Evolutionary conservation across 2,113 vertebrate genomes (phyloP).

Genomic region (Eulacestoma nigropectus): DNA sequence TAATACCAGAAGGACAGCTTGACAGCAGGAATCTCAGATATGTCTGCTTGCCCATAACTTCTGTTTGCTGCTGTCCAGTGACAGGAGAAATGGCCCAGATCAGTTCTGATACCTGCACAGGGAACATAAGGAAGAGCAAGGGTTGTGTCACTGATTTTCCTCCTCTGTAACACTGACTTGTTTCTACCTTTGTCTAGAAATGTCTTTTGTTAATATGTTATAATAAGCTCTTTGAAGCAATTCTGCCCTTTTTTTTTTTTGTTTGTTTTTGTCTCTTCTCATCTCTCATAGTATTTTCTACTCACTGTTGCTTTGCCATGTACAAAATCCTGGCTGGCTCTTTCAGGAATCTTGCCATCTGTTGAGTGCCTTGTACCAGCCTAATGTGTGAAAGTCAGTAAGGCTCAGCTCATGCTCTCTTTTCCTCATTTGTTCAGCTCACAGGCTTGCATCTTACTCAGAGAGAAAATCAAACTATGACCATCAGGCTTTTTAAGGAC

Average conservation of each 20-base stretch:
- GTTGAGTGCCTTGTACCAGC: not conserved
- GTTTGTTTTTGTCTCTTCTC: not conserved
- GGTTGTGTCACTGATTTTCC: not conserved
- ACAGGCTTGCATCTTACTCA: not conserved
- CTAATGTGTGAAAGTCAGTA: not conserved
- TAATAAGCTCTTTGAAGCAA: not conserved
- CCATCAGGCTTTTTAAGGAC: not conserved
- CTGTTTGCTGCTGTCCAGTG: not conserved
- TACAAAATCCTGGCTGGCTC: not conserved
- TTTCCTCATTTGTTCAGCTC: not conserved
- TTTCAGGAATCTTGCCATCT: constrained; percentile 42
- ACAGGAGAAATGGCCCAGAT: not conserved
- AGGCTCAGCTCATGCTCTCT: not conserved
- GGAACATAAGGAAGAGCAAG: not conserved
- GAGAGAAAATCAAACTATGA: not conserved
- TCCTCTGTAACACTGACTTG: not conserved
- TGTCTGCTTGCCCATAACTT: not conserved
- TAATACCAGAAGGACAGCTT: not conserved
- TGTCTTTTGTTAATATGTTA: not conserved
- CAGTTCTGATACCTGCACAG: not conserved
- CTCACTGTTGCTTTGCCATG: not conserved
- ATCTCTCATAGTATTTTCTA: constrained; percentile 8
- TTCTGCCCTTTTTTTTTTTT: not conserved
- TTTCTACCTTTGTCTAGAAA: not conserved
- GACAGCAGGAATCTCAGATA: not conserved